Percentiles rank a stretch among this genome's conserved stretches.
These are phyloP conservation scores for Atractosteus spatula DNA, from an alignment of 2,113 vertebrate genomes.

Conservation along the genomic window DNA sequence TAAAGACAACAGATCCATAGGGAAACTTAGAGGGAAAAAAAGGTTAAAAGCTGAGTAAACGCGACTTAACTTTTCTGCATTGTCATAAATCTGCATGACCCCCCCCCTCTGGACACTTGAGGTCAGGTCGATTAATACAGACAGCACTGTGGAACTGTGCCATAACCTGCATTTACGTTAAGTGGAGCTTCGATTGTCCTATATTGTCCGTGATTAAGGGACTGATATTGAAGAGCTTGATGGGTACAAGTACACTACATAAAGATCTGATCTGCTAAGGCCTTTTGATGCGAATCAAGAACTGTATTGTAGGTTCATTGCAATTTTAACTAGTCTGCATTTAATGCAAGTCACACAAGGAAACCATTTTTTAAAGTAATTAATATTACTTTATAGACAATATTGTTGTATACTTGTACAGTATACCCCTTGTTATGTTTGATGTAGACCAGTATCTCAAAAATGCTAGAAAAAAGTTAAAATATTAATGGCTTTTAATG, in stretches of 20 bases:
- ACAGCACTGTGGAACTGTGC: constrained; percentile 70
- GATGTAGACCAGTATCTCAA: no score
- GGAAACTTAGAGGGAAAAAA: constrained; percentile 18
- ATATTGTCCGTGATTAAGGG: constrained; percentile 66
- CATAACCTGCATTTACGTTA: constrained; percentile 65
- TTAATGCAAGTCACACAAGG: no score
- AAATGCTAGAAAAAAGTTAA: no score
- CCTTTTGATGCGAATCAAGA: constrained; percentile 43
- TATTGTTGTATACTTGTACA: no score
- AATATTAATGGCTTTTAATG: no score
- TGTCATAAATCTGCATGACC: constrained; percentile 60
- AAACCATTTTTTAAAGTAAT: no score
- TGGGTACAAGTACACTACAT: constrained; percentile 51
- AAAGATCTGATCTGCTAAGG: constrained; percentile 50
- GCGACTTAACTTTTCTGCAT: constrained; percentile 35
- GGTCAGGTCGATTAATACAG: constrained; percentile 73
- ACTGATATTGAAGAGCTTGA: constrained; percentile 61
- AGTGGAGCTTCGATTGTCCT: constrained; percentile 75
- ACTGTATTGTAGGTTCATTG: no score
- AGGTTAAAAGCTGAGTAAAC: constrained; percentile 6
- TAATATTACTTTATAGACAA: no score
- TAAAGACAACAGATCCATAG: neutral
- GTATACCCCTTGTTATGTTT: no score
- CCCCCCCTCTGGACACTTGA: constrained; percentile 44
- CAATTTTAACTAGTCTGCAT: no score